Evolutionary conservation across 2,888 invertebrate genomes (phyloP).

Genomic region (Amblyjoppa proteus): DNA sequence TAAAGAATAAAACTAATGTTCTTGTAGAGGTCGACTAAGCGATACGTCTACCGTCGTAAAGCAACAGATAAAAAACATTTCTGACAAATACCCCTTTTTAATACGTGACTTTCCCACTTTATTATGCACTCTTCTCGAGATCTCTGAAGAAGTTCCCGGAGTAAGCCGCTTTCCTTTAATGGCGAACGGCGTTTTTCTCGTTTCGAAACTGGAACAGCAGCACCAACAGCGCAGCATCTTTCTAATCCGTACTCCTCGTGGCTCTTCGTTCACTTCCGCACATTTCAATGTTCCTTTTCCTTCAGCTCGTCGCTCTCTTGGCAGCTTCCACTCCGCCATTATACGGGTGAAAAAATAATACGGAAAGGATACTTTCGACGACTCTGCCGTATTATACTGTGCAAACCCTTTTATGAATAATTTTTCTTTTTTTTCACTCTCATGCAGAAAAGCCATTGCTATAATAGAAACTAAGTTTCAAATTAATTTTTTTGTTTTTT

Average conservation of each 20-base stretch:
- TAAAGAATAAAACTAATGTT: background rate
- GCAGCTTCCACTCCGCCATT: slow-evolving; percentile 44
- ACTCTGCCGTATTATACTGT: background rate
- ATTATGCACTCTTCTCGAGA: slow-evolving; percentile 23
- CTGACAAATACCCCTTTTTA: background rate
- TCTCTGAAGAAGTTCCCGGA: slow-evolving; percentile 43
- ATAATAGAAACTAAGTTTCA: background rate
- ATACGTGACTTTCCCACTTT: slow-evolving; percentile 32
- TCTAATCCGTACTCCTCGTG: slow-evolving; percentile 33
- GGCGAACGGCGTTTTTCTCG: slow-evolving; percentile 61
- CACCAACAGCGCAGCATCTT: slow-evolving; percentile 33
- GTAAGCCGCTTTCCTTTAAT: slow-evolving; percentile 70
- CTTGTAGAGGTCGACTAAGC: background rate
- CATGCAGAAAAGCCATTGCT: background rate
- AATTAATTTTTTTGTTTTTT: background rate
- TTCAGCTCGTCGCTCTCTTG: slow-evolving; percentile 21
- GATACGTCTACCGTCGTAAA: background rate
- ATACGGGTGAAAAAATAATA: background rate
- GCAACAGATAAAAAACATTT: background rate
- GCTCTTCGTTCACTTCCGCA: slow-evolving; percentile 6
- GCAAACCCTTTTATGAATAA: background rate
- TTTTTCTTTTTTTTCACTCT: background rate
- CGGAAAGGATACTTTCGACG: background rate
- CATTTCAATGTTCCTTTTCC: slow-evolving; percentile 15
- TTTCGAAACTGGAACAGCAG: slow-evolving; percentile 46